A percentile compares a stretch with the other conserved stretches of the same genome.
Conservation (phyloP, 2,797 vertebrate species). For the Phaenicophaeus curvirostris region DNA sequence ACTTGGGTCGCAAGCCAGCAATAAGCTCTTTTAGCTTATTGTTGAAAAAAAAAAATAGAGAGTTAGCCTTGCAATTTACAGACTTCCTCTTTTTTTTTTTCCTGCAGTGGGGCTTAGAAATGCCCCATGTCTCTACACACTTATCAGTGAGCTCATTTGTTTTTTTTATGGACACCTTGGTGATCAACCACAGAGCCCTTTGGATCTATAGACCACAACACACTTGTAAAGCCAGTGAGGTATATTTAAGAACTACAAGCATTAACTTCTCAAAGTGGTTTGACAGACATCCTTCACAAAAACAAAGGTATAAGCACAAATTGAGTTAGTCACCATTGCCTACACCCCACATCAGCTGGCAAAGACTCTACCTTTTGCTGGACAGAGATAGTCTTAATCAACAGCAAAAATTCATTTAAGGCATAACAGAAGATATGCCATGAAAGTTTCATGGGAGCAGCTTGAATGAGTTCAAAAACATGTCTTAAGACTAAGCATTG, state of each 20-base stretch:
- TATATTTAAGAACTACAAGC: background rate
- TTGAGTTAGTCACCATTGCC: background rate
- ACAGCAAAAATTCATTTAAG: conserved; percentile 57
- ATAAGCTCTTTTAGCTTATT: background rate
- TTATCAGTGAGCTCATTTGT: background rate
- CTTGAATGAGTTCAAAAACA: background rate
- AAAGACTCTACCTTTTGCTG: conserved; percentile 48
- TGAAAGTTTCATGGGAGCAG: background rate
- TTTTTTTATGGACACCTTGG: background rate
- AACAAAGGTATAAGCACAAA: background rate
- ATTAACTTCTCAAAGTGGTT: background rate
- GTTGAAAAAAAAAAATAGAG: background rate
- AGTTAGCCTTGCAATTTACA: background rate
- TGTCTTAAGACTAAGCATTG: background rate
- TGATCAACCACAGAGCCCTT: background rate
- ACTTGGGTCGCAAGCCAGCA: background rate
- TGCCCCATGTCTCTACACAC: background rate
- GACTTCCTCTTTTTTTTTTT: background rate
- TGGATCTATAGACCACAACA: background rate
- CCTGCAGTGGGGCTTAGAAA: background rate
- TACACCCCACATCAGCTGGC: conserved; percentile 52
- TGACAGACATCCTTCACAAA: background rate
- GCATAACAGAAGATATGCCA: conserved; percentile 5
- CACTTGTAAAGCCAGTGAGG: background rate
- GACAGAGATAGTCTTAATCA: conserved; percentile 56